Percentiles rank a stretch among this genome's conserved stretches.
These are phyloP conservation scores for Gorsachius magnificus DNA, from an alignment of 2,797 vertebrate species.

Conservation along the genomic window DNA sequence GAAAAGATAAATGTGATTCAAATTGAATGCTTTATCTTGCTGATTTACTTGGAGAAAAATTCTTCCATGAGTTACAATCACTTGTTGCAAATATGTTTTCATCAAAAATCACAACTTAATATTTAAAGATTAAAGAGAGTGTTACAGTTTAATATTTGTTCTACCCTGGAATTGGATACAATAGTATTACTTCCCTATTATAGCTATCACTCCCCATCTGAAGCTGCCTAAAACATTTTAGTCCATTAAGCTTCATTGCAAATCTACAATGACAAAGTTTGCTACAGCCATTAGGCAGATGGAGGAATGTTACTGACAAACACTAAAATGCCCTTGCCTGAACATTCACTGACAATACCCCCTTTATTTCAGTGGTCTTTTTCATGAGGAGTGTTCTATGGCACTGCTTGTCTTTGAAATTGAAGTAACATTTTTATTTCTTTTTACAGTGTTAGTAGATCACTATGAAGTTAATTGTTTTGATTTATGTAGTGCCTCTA, in stretches of 20 bases:
- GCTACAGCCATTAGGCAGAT: not conserved
- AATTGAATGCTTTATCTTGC: constrained; percentile 22
- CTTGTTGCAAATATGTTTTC: not conserved
- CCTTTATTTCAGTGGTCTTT: not conserved
- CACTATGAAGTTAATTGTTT: not conserved
- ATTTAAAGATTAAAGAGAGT: constrained; percentile 12
- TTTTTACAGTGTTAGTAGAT: not conserved
- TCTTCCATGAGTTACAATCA: constrained; percentile 1
- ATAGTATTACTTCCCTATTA: not conserved
- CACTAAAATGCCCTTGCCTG: not conserved
- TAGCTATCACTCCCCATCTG: not conserved
- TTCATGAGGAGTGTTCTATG: not conserved
- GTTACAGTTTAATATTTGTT: constrained; percentile 2
- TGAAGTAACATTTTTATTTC: not conserved
- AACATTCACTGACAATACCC: not conserved
- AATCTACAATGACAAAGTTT: not conserved
- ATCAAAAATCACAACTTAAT: constrained; percentile 16
- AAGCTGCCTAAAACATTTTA: not conserved
- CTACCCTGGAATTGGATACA: not conserved
- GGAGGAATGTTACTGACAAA: not conserved
- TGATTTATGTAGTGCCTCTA: not conserved
- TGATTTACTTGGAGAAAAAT: constrained; percentile 27
- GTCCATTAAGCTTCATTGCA: not conserved
- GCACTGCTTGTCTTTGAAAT: not conserved
- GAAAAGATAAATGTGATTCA: not conserved